These are phyloP conservation scores for Leptestheria dahalacensis DNA, from an alignment of 1,140 invertebrate genomes.

Conservation along the genomic window DNA sequence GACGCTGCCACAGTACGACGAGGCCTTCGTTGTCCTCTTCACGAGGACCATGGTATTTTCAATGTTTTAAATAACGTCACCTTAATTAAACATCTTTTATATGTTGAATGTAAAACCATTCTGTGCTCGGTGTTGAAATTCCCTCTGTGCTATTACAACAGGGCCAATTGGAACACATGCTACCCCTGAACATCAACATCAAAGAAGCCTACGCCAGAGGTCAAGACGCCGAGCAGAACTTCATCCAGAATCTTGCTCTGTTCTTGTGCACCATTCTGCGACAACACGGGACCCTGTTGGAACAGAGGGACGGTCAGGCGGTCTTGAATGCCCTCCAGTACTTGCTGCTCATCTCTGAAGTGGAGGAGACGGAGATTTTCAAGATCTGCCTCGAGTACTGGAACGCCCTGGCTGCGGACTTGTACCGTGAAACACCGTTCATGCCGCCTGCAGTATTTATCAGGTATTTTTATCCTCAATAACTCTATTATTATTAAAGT, in stretches of 20 bases:
- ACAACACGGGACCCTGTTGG: conserved; percentile 79
- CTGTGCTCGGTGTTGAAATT: no score
- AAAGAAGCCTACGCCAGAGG: conserved; percentile 83
- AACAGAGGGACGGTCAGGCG: conserved; percentile 55
- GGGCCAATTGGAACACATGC: conserved; percentile 41
- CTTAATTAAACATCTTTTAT: not conserved
- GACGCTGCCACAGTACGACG: conserved; percentile 68
- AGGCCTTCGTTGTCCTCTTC: conserved; percentile 77
- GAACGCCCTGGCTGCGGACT: conserved; percentile 79
- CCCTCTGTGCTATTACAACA: no score
- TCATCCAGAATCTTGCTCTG: conserved; percentile 95
- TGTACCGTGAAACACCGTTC: conserved; percentile 52
- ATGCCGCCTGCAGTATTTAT: conserved; percentile 20
- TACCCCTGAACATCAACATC: conserved; percentile 80
- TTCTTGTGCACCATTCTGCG: conserved; percentile 95
- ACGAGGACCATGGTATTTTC: conserved; percentile 72
- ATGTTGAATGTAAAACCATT: not conserved
- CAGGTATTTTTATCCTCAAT: not conserved
- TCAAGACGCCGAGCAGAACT: conserved; percentile 93
- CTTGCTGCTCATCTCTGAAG: conserved; percentile 91
- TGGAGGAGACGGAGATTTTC: conserved; percentile 98
- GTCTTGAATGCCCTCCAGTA: conserved; percentile 67
- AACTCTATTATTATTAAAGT: not conserved
- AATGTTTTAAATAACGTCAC: conserved; percentile 44
- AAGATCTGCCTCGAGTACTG: conserved; percentile 99